Evolutionary conservation across 2,797 vertebrate species (phyloP), one percentile per base, ranked within the genome.

Genomic region (Phrynocephalus forsythii): DNA sequence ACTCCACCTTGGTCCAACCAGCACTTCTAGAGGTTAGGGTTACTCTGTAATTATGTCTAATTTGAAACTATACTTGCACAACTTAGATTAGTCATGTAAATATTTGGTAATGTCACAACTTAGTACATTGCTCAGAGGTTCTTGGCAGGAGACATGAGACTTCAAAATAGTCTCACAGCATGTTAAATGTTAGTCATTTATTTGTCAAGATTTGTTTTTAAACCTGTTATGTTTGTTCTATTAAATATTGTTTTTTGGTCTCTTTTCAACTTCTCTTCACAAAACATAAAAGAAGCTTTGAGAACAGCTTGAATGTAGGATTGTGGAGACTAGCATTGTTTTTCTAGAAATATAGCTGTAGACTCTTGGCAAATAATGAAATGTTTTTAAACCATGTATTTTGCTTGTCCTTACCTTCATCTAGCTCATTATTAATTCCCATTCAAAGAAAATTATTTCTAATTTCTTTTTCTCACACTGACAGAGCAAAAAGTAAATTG

Each of bases 51-150:
- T 83, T 63, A 84, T 88, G 90, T 91, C 90, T 26, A 28, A 92
- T 90, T 89, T 94, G 0, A 6, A 91, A 92, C 86, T 69, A 91
- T 91, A 93, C 91, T 85, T 88, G 89, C 85, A 92, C 91, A 90
- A 95, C 90, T 86, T 90, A 85, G 82, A 90, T 88, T 91, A 86
- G 86, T 94, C 85, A 93, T 90, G 92, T 91, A 77, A 67, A 91
- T 84, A 87, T 87, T 94, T 93, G 91, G 90, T 86, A 92, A 87
- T 87, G 79, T 89, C 5, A 1, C 88, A 79, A 30, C 67, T 91
- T 85, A 80, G 87, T 87, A 93, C 91, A 87, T 93, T 89, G 88
- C 89, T 84, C 87, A 93, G 88, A 50, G 86, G 88, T 95, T 91
- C 88, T 85, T 92, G 91, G 88, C 92, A 91, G 91, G 84, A 86